phyloP scores from a whole-genome alignment of 1,140 invertebrate species.

The Hyphantria cunea region DNA sequence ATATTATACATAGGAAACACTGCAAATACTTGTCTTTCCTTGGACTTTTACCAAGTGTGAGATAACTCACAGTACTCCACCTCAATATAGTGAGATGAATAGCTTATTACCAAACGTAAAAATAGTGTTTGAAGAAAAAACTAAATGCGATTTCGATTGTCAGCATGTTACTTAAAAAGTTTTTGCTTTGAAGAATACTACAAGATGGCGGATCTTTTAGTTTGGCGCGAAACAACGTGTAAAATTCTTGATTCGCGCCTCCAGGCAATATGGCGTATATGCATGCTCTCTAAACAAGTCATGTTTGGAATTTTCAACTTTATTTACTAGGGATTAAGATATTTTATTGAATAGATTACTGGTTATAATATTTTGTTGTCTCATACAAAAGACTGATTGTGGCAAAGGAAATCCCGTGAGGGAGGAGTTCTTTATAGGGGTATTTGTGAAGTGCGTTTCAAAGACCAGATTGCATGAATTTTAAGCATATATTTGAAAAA shows the following conservation, averaged over 20 bases:
- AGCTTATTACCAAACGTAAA: too few relatives aligned
- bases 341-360: conserved; percentile 3
- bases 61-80: too few relatives aligned
- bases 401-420: conserved; percentile 46
- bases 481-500: conserved; percentile 1
- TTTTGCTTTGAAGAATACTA: conserved; percentile 16
- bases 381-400: conserved; percentile 55
- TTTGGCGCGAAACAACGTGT: conserved; percentile 49
- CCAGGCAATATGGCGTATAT: conserved; percentile 41
- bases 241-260: conserved; percentile 57
- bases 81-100: too few relatives aligned
- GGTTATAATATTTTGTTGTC: conserved; percentile 21
- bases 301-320: conserved; percentile 22
- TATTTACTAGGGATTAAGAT: conserved; percentile 14
- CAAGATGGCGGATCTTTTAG: conserved; percentile 36
- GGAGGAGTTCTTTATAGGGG: conserved; percentile 19
- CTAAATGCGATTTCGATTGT: too few relatives aligned
- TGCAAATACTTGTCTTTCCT: too few relatives aligned
- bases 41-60: too few relatives aligned
- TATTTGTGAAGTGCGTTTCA: conserved; percentile 19
- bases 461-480: conserved; percentile 24
- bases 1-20: too few relatives aligned
- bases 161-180: too few relatives aligned
- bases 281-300: neutral
- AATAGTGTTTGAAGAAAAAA: too few relatives aligned